Conservation (phyloP, 2,797 vertebrate genomes). For the Sebastolobus alascanus region DNA sequence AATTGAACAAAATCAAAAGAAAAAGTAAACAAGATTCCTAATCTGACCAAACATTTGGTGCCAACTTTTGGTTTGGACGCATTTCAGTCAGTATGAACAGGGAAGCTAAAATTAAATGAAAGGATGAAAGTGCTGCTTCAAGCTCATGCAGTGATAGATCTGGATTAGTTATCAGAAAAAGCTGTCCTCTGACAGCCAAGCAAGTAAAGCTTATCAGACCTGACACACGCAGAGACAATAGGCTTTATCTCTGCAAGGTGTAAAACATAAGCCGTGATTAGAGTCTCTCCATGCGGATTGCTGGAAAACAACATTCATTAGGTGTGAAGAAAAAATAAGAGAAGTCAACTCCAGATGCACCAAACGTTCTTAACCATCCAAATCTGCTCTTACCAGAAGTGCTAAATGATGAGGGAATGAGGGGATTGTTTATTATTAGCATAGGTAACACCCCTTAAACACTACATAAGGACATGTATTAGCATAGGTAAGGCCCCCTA, state of each 20-base stretch:
- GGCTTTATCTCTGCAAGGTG: slow-evolving; percentile 46
- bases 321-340: neutral
- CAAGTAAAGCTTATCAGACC: slow-evolving; percentile 55
- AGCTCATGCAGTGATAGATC: slow-evolving; percentile 17
- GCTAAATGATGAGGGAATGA: too few species aligned
- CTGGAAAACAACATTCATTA: slow-evolving; percentile 45
- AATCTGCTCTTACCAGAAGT: fast-evolving
- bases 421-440: fast-evolving
- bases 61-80: slow-evolving; percentile 1
- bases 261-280: slow-evolving; percentile 51
- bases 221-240: slow-evolving; percentile 39
- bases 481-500: too few species aligned
- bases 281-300: slow-evolving; percentile 36
- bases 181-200: slow-evolving; percentile 26
- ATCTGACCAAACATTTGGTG: slow-evolving; percentile 1
- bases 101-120: slow-evolving; percentile 1
- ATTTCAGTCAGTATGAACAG: slow-evolving; percentile 8
- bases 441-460: neutral
- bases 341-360: too few species aligned
- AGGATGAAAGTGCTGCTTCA: slow-evolving; percentile 12
- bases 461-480: too few species aligned
- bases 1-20: slow-evolving; percentile 16
- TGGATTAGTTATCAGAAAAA: slow-evolving; percentile 50
- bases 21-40: neutral
- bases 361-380: too few species aligned